Evolutionary conservation across 2,113 vertebrate genomes (phyloP), one percentile per base, ranked within the genome.

Genomic region (Apteryx owenii): DNA sequence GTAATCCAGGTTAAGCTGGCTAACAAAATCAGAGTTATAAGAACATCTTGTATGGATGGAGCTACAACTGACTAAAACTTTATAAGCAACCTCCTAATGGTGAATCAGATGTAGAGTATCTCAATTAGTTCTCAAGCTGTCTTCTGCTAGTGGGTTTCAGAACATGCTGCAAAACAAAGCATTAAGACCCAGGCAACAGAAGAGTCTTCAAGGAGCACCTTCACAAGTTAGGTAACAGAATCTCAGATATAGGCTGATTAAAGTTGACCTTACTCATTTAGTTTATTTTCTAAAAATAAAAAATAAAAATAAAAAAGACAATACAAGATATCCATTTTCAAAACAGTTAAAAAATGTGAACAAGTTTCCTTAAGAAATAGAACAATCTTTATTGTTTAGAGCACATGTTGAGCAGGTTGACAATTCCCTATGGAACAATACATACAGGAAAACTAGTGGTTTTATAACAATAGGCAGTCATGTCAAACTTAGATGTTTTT

Each of bases 381-480:
- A 98, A 98, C 75, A 97, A 97, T 97, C 95, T 98, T 98, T 98
- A 98, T 98, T 98, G 97, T 97, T 98, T 94, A 96, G 96, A 98
- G 97, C 95, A 98, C 93, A 95, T 77, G 69, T 95, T 97, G 95
- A 97, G 95, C 95, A 97, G 96, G 95, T 88, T 95, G 93, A 97
- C 95, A 98, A 93, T 95, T 97, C 97, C 95, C 96, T 95, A 97
- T 1, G 10, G 89, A 98, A 95, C 94, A 97, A 96, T 93, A 98
- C 92, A 88, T 88, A 97, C 95, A 97, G 95, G 87, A 95, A 94
- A 96, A 93, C 95, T 95, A 98, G 95, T 97, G 95, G 92, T 95
- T 98, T 98, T 96, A 87, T 97, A 98, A 95, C 91, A 97, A 97
- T 86, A 98, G 87, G 91, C 81, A 94, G 84, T 95, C 90, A 95